phyloP scores from a whole-genome alignment of 1,140 invertebrate species.

The Drosophila sturtevanti region DNA sequence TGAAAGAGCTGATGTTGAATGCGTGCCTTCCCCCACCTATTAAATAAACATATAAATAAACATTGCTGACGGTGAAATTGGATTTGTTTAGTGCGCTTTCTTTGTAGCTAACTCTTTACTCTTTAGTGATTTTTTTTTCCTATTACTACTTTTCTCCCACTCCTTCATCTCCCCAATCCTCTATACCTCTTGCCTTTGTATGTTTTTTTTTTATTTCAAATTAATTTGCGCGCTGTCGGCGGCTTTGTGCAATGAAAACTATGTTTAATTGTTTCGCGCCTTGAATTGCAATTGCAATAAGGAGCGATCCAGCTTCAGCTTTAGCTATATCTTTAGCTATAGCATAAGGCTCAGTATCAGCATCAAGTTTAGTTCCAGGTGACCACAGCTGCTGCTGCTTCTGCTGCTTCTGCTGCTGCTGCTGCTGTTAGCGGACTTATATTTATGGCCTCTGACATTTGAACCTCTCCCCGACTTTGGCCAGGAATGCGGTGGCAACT shows the following conservation, averaged over 20 bases:
- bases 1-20: conserved; percentile 62
- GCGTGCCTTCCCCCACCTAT: conserved; percentile 36
- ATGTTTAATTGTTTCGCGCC: conserved; percentile 81
- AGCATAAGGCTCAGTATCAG: conserved; percentile 10
- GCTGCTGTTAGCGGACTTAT: conserved; percentile 42
- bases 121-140: conserved; percentile 1
- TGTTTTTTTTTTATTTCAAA: conserved; percentile 50
- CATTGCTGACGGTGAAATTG: conserved; percentile 70
- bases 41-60: conserved; percentile 64
- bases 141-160: conserved; percentile 1
- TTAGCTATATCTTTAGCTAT: neutral
- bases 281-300: conserved; percentile 62
- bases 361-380: neutral
- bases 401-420: conserved; percentile 21
- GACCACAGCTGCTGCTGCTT: conserved; percentile 16
- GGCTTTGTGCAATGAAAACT: conserved; percentile 80
- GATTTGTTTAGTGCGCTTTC: conserved; percentile 77
- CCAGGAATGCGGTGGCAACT: conserved; percentile 59
- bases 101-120: conserved; percentile 48
- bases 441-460: conserved; percentile 75
- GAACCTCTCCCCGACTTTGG: conserved; percentile 47
- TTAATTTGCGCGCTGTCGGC: conserved; percentile 78
- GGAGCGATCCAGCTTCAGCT: conserved; percentile 25
- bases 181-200: neutral
- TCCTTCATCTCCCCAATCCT: conserved; percentile 4